These are phyloP conservation scores for Balearica regulorum DNA, from an alignment of 2,797 vertebrate species.

Conservation along the genomic window DNA sequence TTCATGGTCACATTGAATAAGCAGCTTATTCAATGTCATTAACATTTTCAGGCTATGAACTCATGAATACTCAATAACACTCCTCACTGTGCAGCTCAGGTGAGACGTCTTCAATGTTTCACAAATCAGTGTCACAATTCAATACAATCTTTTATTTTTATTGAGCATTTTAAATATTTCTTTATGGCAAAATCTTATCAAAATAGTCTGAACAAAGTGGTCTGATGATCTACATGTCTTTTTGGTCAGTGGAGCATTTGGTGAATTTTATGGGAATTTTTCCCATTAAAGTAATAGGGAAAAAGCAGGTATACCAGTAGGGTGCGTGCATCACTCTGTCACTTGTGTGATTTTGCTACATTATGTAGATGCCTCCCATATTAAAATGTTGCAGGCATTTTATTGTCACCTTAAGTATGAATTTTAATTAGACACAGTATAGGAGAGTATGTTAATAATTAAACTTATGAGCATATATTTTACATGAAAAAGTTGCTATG, in stretches of 20 bases:
- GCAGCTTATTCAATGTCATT: neutral
- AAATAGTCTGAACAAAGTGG: neutral
- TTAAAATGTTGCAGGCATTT: neutral
- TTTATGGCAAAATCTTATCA: neutral
- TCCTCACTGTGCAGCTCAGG: neutral
- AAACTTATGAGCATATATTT: neutral
- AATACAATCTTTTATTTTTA: neutral
- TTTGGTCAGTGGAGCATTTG: neutral
- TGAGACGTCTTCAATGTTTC: neutral
- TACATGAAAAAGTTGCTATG: neutral
- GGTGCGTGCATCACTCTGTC: neutral
- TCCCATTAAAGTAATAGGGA: neutral
- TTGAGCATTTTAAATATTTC: neutral
- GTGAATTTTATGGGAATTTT: neutral
- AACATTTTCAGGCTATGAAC: neutral
- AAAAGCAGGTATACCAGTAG: neutral
- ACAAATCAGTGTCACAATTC: neutral
- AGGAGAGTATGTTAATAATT: neutral
- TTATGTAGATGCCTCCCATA: neutral
- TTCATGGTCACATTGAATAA: constrained; percentile 3
- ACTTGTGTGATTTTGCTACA: neutral
- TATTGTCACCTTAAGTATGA: neutral
- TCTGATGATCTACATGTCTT: neutral
- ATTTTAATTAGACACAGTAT: neutral
- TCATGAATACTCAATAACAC: fast-evolving